Evolutionary conservation across 2,888 invertebrate species (phyloP).

Genomic region (Bedellia somnulentella): DNA sequence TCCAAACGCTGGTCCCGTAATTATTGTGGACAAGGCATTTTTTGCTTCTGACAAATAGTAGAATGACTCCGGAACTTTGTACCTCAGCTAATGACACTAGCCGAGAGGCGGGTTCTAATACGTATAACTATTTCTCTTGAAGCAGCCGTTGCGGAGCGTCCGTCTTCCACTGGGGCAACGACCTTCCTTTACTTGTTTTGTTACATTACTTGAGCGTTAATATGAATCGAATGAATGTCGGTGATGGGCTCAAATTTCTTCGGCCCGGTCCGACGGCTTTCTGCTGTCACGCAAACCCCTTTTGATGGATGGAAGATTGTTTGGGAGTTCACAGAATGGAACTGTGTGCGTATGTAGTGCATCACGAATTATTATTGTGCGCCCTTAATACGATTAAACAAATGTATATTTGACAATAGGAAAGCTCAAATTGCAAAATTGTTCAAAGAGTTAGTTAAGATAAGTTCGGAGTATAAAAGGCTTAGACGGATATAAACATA

Average conservation of each 20-base stretch:
- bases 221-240: slow-evolving; percentile 48
- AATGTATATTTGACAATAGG: no score
- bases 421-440: no score
- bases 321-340: no score
- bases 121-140: slow-evolving; percentile 59
- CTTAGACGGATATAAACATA: no score
- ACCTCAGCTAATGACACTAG: slow-evolving; percentile 53
- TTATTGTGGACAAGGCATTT: slow-evolving; percentile 58
- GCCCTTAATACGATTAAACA: no score
- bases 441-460: no score
- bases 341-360: no score
- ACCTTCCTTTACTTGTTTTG: slow-evolving; percentile 48
- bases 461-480: no score
- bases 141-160: slow-evolving; percentile 34
- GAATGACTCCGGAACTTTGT: slow-evolving; percentile 53
- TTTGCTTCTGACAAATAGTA: slow-evolving; percentile 59
- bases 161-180: slow-evolving; percentile 38
- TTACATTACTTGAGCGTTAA: slow-evolving; percentile 51
- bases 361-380: no score
- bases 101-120: slow-evolving; percentile 45
- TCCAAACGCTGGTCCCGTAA: slow-evolving; percentile 55
- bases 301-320: slow-evolving; percentile 37
- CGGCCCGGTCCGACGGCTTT: slow-evolving; percentile 27
- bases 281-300: slow-evolving; percentile 40
- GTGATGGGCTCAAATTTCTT: slow-evolving; percentile 48